A percentile compares a stretch with the other conserved stretches of the same genome.
phyloP scores from a whole-genome alignment of 2,888 invertebrate genomes.

The Drosophila infuscata region DNA sequence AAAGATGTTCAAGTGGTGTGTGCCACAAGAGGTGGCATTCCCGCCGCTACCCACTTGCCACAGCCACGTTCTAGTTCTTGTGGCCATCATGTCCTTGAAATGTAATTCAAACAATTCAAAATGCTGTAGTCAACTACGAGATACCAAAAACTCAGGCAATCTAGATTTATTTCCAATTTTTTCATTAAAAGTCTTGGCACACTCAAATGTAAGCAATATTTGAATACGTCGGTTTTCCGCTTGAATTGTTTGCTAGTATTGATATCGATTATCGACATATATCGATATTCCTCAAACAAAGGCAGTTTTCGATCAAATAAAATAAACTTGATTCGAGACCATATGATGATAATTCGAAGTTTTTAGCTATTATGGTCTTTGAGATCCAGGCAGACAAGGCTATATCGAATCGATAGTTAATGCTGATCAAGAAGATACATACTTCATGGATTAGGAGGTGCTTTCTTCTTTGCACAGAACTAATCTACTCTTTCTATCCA shows the following conservation, averaged over 20 bases:
- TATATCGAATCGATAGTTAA: not conserved
- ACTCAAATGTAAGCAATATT: not conserved
- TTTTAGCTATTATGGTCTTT: not conserved
- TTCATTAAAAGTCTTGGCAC: not conserved
- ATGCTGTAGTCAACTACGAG: not conserved
- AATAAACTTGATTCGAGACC: not conserved
- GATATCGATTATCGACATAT: not conserved
- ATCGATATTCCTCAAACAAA: not conserved
- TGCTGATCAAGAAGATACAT: not conserved
- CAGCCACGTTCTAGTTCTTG: constrained; percentile 28
- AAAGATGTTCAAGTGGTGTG: constrained; percentile 10
- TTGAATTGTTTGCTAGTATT: not conserved
- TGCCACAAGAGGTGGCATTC: constrained; percentile 1
- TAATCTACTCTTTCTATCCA: not conserved
- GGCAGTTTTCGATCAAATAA: not conserved
- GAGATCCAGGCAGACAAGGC: too few species aligned
- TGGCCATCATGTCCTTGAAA: constrained; percentile 50
- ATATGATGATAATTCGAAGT: not conserved
- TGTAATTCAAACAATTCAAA: constrained; percentile 14
- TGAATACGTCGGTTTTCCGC: not conserved
- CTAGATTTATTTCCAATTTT: not conserved
- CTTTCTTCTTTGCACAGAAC: not conserved
- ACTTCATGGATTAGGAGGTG: not conserved
- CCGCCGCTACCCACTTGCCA: not conserved
- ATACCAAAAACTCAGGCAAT: not conserved